Conservation (phyloP, 2,113 vertebrate genomes). For the Bothrops jararaca region DNA sequence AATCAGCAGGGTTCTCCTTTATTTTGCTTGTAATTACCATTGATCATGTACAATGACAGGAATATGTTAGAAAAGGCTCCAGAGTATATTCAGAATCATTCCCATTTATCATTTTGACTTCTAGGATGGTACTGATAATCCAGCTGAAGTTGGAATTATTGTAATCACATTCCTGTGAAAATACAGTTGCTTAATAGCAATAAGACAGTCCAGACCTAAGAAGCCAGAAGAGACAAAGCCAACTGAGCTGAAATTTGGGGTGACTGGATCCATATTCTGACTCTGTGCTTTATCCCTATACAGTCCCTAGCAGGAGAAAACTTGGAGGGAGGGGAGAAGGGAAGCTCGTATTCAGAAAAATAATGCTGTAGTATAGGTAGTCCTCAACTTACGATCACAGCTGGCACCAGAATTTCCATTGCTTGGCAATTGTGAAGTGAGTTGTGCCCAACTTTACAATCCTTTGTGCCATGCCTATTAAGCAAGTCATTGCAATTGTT, state of each 20-base stretch:
- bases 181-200: background rate
- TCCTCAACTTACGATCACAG: background rate
- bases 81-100: background rate
- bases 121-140: background rate
- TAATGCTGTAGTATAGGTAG: background rate
- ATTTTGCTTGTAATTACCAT: background rate
- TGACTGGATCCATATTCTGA: background rate
- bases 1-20: background rate
- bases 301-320: background rate
- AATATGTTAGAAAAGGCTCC: background rate
- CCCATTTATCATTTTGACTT: background rate
- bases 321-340: background rate
- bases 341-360: background rate
- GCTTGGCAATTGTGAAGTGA: background rate
- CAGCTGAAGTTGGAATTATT: background rate
- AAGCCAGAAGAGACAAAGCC: background rate
- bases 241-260: background rate
- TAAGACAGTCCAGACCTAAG: background rate
- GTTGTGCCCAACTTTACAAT: too few relatives aligned
- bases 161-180: background rate
- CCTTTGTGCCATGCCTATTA: background rate
- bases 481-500: background rate
- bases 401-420: background rate
- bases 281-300: background rate
- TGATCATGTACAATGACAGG: background rate